Evolutionary conservation across 2,797 vertebrate species (phyloP).

Genomic region (Arrhamphus sclerolepis): DNA sequence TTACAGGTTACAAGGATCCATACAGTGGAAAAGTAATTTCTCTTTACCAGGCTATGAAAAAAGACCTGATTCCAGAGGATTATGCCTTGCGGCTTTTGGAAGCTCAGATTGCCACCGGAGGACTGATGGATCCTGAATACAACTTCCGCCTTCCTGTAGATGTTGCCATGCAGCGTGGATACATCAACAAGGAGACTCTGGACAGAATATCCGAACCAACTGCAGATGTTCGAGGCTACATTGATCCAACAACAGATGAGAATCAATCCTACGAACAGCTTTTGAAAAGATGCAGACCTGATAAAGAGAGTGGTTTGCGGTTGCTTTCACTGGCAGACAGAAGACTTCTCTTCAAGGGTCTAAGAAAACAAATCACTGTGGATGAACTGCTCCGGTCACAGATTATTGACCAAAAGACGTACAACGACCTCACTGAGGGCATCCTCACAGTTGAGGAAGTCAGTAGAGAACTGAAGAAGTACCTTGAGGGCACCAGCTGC

Average conservation of each 20-base stretch:
- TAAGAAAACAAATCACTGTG: slow-evolving; percentile 92
- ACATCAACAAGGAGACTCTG: slow-evolving; percentile 89
- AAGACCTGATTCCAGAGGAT: slow-evolving; percentile 88
- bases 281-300: slow-evolving; percentile 85
- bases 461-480: slow-evolving; percentile 88
- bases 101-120: slow-evolving; percentile 92
- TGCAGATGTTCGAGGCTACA: slow-evolving; percentile 82
- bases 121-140: slow-evolving; percentile 90
- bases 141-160: slow-evolving; percentile 93
- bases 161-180: slow-evolving; percentile 89
- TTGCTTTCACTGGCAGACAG: slow-evolving; percentile 88
- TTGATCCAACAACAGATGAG: slow-evolving; percentile 90
- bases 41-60: slow-evolving; percentile 97
- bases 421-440: slow-evolving; percentile 88
- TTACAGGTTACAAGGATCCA: slow-evolving; percentile 94
- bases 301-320: slow-evolving; percentile 83
- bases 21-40: slow-evolving; percentile 95
- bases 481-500: slow-evolving; percentile 93
- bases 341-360: slow-evolving; percentile 90
- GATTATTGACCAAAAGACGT: slow-evolving; percentile 90
- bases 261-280: slow-evolving; percentile 89
- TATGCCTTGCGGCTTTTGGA: slow-evolving; percentile 94
- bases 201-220: slow-evolving; percentile 86
- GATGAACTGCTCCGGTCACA: slow-evolving; percentile 92
- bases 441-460: slow-evolving; percentile 90